Evolutionary conservation across 2,113 vertebrate species (phyloP), one percentile per base, ranked within the genome.

Genomic region (Istiophorus platypterus): DNA sequence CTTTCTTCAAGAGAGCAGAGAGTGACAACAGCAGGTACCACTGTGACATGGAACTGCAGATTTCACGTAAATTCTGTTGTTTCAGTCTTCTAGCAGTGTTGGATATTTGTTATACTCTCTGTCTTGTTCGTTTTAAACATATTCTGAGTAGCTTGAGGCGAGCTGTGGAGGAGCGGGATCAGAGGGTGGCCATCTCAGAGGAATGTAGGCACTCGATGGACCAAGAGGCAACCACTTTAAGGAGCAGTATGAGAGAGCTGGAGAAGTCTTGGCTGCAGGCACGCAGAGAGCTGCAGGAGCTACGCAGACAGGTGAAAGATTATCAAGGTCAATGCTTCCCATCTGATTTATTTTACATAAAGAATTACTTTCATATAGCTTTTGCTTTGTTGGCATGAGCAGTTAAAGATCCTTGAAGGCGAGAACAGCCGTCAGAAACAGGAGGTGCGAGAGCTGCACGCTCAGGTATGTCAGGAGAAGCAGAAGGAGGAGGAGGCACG

Each of bases 21-120:
- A 94, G 92, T n/a, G 95, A 97, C 78, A 96, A 93, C 83, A 96
- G 89, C 95, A 97, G 96, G 97, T 97, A 80, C 2, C 34, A 57
- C 7, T 58, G 5, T 22, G 22, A 54, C 14, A 2, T 12, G 10
- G 15, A 71, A 3, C 41, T 34, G 24, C 34, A 67, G 22, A 45
- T 58, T 37, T 41, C 10, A 22, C n/a, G 15, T 51, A 10, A 68
- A 45, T 26, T 4, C 15, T 41, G 14, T 37, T 41, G 39, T 31
- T 45, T 1, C 37, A 4, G 52, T 27, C 31, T 34, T 34, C 31
- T 34, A 41, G 3, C 14, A 20, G 42, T 7, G 18, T 18, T 45
- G 37, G 34, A 41, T 57, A 5, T 57, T 59, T 72, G 34, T 29
- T 0, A 59, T 63, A 13, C 20, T 61, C 34, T 65, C 24, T 29